These are phyloP conservation scores for Virgularia gustaviana DNA, from an alignment of 92 coral and sea anemone genomes.

Conservation along the genomic window DNA sequence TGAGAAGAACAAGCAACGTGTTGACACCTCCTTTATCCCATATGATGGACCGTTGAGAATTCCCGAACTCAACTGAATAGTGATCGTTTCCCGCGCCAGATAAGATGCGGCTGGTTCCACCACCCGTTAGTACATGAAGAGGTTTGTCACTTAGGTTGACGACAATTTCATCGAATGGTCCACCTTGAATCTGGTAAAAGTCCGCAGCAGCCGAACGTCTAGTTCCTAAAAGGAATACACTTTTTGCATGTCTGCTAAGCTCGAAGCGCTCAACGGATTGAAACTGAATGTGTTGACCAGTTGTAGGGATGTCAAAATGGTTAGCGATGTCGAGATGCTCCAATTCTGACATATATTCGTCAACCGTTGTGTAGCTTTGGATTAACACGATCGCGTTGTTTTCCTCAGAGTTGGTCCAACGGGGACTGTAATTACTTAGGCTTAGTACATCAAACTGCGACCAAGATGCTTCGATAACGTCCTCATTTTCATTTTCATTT, in stretches of 20 bases:
- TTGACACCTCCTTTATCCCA: constrained; percentile 54
- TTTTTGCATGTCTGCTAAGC: constrained; percentile 8
- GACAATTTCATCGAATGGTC: constrained; percentile 49
- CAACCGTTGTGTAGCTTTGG: constrained; percentile 2
- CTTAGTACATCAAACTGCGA: constrained; percentile 47
- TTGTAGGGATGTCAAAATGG: too few relatives aligned
- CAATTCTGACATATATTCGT: constrained; percentile 3
- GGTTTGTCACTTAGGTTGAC: constrained; percentile 39
- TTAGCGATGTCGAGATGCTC: neutral
- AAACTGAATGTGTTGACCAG: neutral
- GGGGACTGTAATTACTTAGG: constrained; percentile 38
- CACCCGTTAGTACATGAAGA: constrained; percentile 42
- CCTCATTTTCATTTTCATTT: constrained; percentile 16
- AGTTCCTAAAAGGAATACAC: neutral
- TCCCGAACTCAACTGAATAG: constrained; percentile 43
- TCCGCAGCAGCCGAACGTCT: neutral
- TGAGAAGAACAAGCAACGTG: constrained; percentile 41
- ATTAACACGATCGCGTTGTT: constrained; percentile 32
- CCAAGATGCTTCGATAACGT: constrained; percentile 35
- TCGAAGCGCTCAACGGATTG: neutral
- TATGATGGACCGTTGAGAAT: constrained; percentile 35
- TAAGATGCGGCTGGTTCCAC: constrained; percentile 47
- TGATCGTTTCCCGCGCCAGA: constrained; percentile 46
- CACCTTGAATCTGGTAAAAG: constrained; percentile 40
- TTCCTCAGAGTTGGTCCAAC: neutral